Conservation (phyloP, 2,888 invertebrate genomes). For the Pilophorus perplexus region DNA sequence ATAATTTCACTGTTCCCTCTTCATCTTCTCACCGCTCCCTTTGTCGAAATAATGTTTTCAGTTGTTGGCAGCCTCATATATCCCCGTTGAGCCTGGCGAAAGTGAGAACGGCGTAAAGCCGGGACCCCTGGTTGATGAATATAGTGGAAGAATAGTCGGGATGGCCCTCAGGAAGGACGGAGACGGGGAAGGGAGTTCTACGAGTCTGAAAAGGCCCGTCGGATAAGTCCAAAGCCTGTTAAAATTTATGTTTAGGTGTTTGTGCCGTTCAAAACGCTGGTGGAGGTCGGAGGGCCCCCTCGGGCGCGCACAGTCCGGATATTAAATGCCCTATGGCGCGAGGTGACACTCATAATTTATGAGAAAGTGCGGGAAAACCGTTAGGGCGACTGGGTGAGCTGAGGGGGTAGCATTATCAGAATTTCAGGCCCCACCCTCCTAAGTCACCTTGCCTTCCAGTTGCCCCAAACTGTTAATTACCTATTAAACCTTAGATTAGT, state of each 20-base stretch:
- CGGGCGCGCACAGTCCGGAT: slow-evolving; percentile 22
- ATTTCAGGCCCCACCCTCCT: not conserved
- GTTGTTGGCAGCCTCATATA: too few relatives aligned
- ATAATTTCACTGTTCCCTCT: too few relatives aligned
- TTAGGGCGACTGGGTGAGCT: not conserved
- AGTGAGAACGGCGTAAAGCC: too few relatives aligned
- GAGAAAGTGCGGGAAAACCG: not conserved
- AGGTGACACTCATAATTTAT: slow-evolving; percentile 27
- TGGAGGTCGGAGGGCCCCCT: too few relatives aligned
- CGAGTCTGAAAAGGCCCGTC: not conserved
- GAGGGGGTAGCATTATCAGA: not conserved
- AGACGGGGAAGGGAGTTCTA: not conserved
- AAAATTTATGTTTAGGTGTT: slow-evolving; percentile 28
- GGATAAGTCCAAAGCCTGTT: slow-evolving; percentile 27
- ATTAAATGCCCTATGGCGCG: slow-evolving; percentile 35
- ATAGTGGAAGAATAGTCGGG: not conserved
- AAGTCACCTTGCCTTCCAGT: not conserved
- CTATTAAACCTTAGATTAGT: slow-evolving; percentile 7
- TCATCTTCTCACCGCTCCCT: too few relatives aligned
- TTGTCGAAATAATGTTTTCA: too few relatives aligned
- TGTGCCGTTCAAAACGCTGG: too few relatives aligned
- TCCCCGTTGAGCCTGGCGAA: too few relatives aligned
- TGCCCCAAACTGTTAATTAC: slow-evolving; percentile 24
- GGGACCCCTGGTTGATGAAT: not conserved
- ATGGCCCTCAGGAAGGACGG: not conserved